Conservation (phyloP, 2,797 vertebrate genomes). For the Catamblyrhynchus diadema region DNA sequence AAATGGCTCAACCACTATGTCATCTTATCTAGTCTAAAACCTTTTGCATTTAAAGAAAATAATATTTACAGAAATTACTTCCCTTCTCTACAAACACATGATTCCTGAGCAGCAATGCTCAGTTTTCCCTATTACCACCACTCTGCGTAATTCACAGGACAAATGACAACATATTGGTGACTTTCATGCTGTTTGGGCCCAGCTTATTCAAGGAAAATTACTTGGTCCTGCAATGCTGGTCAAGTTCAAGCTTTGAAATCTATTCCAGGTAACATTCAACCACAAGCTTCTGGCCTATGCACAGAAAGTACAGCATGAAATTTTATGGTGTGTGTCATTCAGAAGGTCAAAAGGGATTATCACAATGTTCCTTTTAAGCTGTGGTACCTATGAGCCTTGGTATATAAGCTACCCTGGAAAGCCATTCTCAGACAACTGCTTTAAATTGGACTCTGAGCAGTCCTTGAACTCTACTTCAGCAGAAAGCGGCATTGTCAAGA, state of each 20-base stretch:
- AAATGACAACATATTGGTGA: not conserved
- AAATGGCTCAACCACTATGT: not conserved
- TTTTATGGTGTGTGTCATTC: conserved; percentile 11
- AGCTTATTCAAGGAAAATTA: not conserved
- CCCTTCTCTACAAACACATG: not conserved
- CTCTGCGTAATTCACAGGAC: not conserved
- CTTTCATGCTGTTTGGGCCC: not conserved
- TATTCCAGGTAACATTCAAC: conserved; percentile 23
- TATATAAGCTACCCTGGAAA: not conserved
- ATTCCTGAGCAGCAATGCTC: not conserved
- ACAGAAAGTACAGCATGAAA: conserved; percentile 9
- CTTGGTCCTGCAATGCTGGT: not conserved
- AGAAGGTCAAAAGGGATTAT: conserved; percentile 18
- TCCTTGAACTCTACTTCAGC: conserved; percentile 8
- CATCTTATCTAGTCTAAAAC: conserved; percentile 1
- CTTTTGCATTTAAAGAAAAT: conserved; percentile 25
- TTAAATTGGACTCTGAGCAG: conserved; percentile 2
- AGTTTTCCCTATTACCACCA: not conserved
- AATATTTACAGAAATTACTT: conserved; percentile 19
- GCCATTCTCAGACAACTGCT: conserved; percentile 18
- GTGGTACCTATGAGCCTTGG: not conserved
- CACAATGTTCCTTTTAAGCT: conserved; percentile 20
- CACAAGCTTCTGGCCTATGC: not conserved
- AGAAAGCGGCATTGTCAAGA: conserved; percentile 39
- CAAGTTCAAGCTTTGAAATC: conserved; percentile 8